phyloP scores from a whole-genome alignment of 92 coral and sea anemone species.

The Epizoanthus ramosus region DNA sequence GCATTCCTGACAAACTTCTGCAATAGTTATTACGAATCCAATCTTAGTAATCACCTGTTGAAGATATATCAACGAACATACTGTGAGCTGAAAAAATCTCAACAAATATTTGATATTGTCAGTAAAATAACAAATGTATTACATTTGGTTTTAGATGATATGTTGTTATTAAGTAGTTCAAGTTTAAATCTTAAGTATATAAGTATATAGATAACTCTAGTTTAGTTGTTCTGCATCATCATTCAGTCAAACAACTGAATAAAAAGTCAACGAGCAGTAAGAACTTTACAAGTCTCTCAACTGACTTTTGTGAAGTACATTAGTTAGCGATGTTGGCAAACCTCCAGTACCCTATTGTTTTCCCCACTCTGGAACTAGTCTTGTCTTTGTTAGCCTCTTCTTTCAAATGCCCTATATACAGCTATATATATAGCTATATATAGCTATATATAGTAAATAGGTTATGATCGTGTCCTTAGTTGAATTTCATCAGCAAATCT shows the following conservation, averaged over 20 bases:
- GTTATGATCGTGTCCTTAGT: too few relatives aligned
- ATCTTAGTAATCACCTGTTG: not conserved
- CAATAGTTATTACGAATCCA: too few relatives aligned
- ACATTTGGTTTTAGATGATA: not conserved
- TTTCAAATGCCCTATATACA: not conserved
- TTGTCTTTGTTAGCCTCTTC: not conserved
- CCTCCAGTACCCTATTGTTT: not conserved
- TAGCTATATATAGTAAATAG: too few relatives aligned
- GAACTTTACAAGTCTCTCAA: not conserved
- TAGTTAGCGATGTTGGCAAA: not conserved
- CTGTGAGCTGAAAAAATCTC: not conserved
- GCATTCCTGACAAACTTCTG: too few relatives aligned
- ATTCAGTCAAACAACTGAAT: not conserved
- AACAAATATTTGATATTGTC: not conserved
- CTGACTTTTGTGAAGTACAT: not conserved
- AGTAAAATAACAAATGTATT: not conserved
- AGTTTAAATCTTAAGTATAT: constrained; percentile 5
- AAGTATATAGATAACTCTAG: constrained; percentile 1
- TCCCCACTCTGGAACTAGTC: not conserved
- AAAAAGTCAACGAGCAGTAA: not conserved
- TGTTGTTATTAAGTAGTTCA: constrained; percentile 16
- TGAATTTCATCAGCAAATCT: too few relatives aligned
- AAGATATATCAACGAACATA: not conserved
- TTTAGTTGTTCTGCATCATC: not conserved
- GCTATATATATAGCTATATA: not conserved